A percentile compares a stretch with the other conserved stretches of the same genome.
Conservation (phyloP, 2,113 vertebrate species). For the Psilopogon haemacephalus region DNA sequence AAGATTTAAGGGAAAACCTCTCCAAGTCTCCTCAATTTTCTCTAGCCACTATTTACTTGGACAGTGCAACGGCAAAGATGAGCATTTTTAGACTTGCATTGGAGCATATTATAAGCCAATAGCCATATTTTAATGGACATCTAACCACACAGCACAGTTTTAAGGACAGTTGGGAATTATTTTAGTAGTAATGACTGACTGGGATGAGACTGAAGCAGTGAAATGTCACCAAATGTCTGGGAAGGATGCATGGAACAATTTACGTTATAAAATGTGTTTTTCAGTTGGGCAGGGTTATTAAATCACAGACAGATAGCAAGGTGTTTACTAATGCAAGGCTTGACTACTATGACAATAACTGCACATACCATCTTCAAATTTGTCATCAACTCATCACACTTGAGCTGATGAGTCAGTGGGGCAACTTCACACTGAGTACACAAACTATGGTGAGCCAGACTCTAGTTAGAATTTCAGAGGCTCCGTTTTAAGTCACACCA, state of each 20-base stretch:
- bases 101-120: neutral
- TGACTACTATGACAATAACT: neutral
- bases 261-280: neutral
- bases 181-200: neutral
- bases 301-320: neutral
- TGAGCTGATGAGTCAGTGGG: neutral
- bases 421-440: neutral
- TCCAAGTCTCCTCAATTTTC: neutral
- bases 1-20: neutral
- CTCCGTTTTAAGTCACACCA: neutral
- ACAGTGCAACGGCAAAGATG: neutral
- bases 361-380: neutral
- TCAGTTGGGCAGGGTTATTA: neutral
- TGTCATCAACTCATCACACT: rapidly evolving
- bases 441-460: neutral
- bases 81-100: neutral
- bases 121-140: neutral
- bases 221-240: neutral
- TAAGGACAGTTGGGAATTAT: neutral
- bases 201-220: neutral
- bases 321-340: neutral
- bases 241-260: neutral
- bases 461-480: neutral
- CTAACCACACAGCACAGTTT: neutral
- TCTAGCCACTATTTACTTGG: neutral